Evolutionary conservation across 1,140 invertebrate species (phyloP), one percentile per base, ranked within the genome.

Genomic region (Macrosteles quadrilineatus): DNA sequence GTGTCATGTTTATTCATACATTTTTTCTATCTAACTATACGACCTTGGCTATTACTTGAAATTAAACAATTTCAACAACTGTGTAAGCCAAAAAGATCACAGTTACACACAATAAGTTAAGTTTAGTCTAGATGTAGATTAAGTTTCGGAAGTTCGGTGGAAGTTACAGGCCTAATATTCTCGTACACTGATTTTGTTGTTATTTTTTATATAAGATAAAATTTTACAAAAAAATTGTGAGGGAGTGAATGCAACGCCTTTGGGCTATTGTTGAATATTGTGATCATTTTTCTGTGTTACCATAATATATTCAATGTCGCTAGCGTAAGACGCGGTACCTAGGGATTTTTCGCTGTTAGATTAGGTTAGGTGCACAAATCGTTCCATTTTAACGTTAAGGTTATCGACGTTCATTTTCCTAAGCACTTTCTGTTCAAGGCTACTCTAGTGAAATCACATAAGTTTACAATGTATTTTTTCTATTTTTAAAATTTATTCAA

Each of bases 141-240:
- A 25, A 27, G 21, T 25, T 27, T 30, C 21, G 25, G 47, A 50
- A 50, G 9, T 59, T 30, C 14, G 11, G 55, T 4, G 25, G 23
- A 59, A 59, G 55, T 29, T 59, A 59, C 55, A 21, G 55, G 55
- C 55, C 55, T 59, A 59, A 59, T 59, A 59, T 59, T 59, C 55
- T 59, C 14, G 21, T 17, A 50, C 55, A 59, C 55, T 59, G 21
- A 59, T 59, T 59, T 59, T 59, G 27, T 59, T 59, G 55, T 59
- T 59, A 29, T 59, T 59, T 59, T 30, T 27, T 59, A 59, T 59
- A 59, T 59, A 59, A 59, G 21, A 59, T 9, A 1, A 30, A 59
- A 59, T 27, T 27, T 59, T 14, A 27, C 27, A 59, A 4, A 11
- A 29, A 59, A 59, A 27, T n/a, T n/a, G n/a, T n/a, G 21, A 27